phyloP scores from a whole-genome alignment of 2,888 invertebrate genomes.

The Colletes collaris region DNA sequence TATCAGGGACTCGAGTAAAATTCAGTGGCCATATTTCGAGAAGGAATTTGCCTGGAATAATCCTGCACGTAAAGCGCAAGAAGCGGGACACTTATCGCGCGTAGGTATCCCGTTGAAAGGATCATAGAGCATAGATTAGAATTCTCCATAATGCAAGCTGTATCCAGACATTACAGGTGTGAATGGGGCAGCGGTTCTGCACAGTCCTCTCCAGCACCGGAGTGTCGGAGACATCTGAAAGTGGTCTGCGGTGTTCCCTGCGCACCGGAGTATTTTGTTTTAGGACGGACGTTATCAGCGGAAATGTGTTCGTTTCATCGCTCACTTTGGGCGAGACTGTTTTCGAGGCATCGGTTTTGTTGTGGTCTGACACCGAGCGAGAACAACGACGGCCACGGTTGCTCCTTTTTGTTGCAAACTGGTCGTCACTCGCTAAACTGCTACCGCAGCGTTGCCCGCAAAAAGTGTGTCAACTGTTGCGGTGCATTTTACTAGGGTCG shows the following conservation, averaged over 20 bases:
- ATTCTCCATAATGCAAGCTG: constrained; percentile 24
- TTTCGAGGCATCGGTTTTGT: constrained; percentile 46
- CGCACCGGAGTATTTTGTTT: constrained; percentile 41
- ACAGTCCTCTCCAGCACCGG: constrained; percentile 19
- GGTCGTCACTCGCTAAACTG: constrained; percentile 15
- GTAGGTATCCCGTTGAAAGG: neutral
- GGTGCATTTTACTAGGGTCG: constrained; percentile 12
- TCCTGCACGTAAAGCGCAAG: neutral
- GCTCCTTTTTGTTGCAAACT: constrained; percentile 46
- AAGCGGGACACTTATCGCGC: constrained; percentile 1
- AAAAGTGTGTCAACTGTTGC: constrained; percentile 54
- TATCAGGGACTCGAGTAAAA: too few relatives aligned
- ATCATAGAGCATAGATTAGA: constrained; percentile 17
- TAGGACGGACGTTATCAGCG: constrained; percentile 41
- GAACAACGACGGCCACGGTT: constrained; percentile 7
- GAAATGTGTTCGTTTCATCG: constrained; percentile 52
- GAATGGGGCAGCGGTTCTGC: neutral
- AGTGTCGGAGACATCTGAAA: constrained; percentile 38
- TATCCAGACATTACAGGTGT: constrained; percentile 46
- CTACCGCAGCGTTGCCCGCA: constrained; percentile 16
- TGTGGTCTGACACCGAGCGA: constrained; percentile 19
- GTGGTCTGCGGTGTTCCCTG: constrained; percentile 37
- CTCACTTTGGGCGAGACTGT: constrained; percentile 31
- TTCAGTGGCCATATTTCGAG: too few relatives aligned
- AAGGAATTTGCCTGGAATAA: too few relatives aligned